These are phyloP conservation scores for Creontiades dilutus DNA, from an alignment of 2,888 invertebrate genomes.

Conservation along the genomic window DNA sequence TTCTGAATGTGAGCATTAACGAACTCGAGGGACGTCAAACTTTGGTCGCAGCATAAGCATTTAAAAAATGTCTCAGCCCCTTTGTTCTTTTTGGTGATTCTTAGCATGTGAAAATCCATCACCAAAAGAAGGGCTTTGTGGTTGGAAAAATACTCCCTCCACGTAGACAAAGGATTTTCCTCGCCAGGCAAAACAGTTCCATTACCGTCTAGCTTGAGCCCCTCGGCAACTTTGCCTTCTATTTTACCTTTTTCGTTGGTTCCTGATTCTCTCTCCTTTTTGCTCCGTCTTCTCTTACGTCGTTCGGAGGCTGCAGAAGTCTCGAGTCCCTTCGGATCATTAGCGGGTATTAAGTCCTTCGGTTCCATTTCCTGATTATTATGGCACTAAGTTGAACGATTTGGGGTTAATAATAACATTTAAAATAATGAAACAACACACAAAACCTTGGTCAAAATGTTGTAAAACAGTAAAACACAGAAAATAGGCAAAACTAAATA, in stretches of 20 bases:
- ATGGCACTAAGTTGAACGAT: neutral
- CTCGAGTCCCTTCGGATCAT: neutral
- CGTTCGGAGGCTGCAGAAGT: neutral
- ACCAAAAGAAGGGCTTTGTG: constrained; percentile 51
- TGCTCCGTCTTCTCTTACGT: neutral
- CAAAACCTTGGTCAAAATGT: neutral
- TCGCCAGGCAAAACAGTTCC: neutral
- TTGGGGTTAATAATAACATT: neutral
- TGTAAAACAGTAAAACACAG: neutral
- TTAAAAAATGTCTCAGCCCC: neutral
- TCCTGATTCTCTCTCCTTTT: neutral
- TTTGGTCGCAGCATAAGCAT: constrained; percentile 20
- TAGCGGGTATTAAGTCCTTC: neutral
- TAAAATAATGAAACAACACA: neutral
- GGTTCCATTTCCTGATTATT: neutral
- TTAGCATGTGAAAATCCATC: constrained; percentile 41
- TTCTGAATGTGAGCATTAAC: constrained; percentile 35
- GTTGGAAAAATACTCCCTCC: constrained; percentile 55
- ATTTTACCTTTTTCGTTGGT: neutral
- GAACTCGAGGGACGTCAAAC: constrained; percentile 2
- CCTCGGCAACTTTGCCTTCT: neutral
- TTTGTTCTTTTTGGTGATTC: constrained; percentile 27
- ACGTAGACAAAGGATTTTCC: neutral
- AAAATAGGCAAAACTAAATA: neutral
- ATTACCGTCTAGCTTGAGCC: neutral